These are phyloP conservation scores for Bombus picipes DNA, from an alignment of 1,140 invertebrate genomes.

Conservation along the genomic window DNA sequence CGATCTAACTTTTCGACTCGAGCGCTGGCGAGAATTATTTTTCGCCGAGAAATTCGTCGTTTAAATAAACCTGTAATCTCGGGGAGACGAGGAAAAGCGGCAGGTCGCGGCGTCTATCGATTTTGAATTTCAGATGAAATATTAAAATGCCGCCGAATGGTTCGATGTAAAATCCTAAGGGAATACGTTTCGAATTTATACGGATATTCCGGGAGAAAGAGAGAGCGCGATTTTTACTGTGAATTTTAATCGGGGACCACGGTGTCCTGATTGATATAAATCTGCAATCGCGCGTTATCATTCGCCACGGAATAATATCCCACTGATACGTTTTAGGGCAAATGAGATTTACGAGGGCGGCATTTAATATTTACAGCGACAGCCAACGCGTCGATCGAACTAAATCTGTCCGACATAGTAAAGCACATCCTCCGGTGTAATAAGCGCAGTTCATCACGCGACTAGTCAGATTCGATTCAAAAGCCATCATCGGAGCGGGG, in stretches of 20 bases:
- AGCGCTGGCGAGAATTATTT: not conserved
- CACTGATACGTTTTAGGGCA: slow-evolving; percentile 25
- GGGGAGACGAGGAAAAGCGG: not conserved
- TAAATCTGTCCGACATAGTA: slow-evolving; percentile 5
- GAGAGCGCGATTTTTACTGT: not conserved
- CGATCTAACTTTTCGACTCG: not conserved
- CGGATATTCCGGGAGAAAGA: not conserved
- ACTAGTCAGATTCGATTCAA: not conserved
- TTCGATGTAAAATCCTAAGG: not conserved
- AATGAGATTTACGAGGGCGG: slow-evolving; percentile 35
- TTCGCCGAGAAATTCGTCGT: not conserved
- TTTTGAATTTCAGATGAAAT: slow-evolving; percentile 7
- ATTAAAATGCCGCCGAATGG: not conserved
- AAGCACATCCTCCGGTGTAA: not conserved
- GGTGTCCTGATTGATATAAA: slow-evolving; percentile 26
- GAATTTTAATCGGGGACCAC: slow-evolving; percentile 15
- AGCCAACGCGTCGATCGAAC: slow-evolving; percentile 1
- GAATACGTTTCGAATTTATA: not conserved
- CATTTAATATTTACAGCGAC: slow-evolving; percentile 40
- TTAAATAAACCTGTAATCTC: slow-evolving; percentile 12
- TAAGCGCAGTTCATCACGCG: slow-evolving; percentile 32
- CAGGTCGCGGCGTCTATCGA: not conserved
- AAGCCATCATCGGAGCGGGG: not conserved
- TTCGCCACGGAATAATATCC: slow-evolving; percentile 18
- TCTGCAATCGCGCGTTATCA: not conserved